Evolutionary conservation across 2,888 invertebrate species (phyloP).

Genomic region (Tenthredo distinguenda): DNA sequence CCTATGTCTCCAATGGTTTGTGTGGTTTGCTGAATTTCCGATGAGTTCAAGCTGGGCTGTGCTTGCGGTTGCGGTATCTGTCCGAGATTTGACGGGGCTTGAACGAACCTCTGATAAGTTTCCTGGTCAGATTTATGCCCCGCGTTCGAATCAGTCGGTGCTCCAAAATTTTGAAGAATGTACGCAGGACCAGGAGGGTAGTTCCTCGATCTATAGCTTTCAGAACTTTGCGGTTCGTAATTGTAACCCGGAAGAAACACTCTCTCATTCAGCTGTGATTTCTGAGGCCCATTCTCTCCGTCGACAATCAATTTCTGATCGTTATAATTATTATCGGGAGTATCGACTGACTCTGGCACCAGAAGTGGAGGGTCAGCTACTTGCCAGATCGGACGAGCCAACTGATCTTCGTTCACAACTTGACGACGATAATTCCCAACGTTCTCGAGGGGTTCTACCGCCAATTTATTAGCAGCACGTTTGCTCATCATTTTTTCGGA

Average conservation of each 20-base stretch:
- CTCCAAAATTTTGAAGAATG: background rate
- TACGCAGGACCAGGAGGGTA: background rate
- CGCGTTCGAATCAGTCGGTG: background rate
- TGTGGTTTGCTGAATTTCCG: background rate
- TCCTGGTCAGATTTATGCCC: background rate
- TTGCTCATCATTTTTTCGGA: background rate
- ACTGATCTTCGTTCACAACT: background rate
- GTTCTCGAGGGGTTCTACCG: background rate
- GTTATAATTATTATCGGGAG: background rate
- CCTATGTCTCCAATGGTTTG: background rate
- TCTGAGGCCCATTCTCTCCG: background rate
- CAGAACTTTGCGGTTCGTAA: background rate
- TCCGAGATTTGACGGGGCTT: background rate
- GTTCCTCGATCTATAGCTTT: background rate
- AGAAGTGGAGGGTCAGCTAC: background rate
- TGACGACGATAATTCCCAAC: background rate
- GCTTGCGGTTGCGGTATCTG: background rate
- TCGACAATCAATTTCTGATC: background rate
- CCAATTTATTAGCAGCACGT: background rate
- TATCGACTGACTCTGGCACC: background rate
- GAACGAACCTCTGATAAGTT: background rate
- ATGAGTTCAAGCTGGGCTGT: background rate
- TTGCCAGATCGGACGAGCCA: slow-evolving; percentile 21
- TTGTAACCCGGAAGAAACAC: background rate
- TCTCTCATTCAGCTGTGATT: background rate